Evolutionary conservation across 2,797 vertebrate genomes (phyloP).

Genomic region (Gadopsis bispinosus): DNA sequence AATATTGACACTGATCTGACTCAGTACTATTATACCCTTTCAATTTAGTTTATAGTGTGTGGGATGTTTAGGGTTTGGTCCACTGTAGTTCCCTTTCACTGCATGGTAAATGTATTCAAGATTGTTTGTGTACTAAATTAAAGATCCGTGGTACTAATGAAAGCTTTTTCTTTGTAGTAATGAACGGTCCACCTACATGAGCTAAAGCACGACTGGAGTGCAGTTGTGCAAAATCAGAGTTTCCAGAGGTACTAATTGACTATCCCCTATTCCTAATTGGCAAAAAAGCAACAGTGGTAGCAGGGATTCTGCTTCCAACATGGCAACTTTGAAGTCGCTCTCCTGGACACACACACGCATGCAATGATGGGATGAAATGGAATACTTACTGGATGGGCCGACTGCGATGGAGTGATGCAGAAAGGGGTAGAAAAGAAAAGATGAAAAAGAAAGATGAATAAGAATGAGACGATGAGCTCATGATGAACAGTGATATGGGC

Average conservation of each 20-base stretch:
- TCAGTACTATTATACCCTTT: background rate
- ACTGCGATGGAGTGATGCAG: slow-evolving; percentile 82
- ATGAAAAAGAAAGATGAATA: slow-evolving; percentile 72
- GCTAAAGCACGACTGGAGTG: slow-evolving; percentile 16
- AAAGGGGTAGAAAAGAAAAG: slow-evolving; percentile 58
- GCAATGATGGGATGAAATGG: slow-evolving; percentile 86
- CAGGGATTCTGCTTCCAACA: background rate
- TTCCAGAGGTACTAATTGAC: slow-evolving; percentile 39
- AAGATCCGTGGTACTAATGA: slow-evolving; percentile 4
- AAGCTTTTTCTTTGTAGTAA: background rate
- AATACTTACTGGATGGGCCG: slow-evolving; percentile 88
- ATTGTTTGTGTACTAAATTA: slow-evolving; percentile 24
- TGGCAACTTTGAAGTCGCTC: background rate
- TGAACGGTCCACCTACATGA: slow-evolving; percentile 6
- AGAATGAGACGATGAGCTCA: slow-evolving; percentile 60
- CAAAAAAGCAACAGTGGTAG: slow-evolving; percentile 4
- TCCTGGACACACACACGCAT: slow-evolving; percentile 31
- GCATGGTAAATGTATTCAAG: slow-evolving; percentile 7
- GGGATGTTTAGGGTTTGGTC: slow-evolving; percentile 10
- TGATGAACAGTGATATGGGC: slow-evolving; percentile 20
- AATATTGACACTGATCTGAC: no score
- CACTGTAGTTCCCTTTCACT: background rate
- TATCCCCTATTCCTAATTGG: slow-evolving; percentile 17
- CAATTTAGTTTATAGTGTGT: slow-evolving; percentile 15
- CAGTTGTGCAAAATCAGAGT: background rate